Conservation (phyloP, 2,888 invertebrate species). For the Amphipoea lucens region DNA sequence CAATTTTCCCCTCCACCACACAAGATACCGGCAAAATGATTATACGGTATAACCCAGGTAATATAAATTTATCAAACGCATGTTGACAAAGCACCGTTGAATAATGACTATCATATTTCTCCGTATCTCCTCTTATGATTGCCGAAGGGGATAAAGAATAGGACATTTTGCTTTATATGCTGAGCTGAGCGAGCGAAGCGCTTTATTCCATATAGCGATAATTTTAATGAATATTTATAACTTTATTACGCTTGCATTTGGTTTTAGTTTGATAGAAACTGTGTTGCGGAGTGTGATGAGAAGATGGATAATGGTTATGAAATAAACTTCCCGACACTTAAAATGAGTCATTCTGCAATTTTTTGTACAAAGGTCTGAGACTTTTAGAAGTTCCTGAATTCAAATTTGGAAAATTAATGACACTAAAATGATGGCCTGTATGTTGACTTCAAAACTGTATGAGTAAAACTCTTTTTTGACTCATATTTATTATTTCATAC, state of each 20-base stretch:
- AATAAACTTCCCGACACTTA: neutral
- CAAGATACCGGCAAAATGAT: conserved; percentile 69
- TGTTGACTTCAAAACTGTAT: neutral
- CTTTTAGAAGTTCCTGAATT: neutral
- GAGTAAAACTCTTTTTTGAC: no score
- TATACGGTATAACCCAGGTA: conserved; percentile 77
- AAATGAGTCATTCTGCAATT: neutral
- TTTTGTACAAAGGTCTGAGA: neutral
- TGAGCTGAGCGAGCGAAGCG: conserved; percentile 69
- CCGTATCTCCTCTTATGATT: conserved; percentile 85
- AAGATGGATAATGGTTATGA: neutral
- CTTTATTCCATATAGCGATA: conserved; percentile 75
- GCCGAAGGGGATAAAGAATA: conserved; percentile 83
- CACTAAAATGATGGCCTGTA: neutral
- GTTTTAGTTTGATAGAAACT: conserved; percentile 73
- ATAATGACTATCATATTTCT: conserved; percentile 87
- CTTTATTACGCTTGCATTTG: conserved; percentile 82
- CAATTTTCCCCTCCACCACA: conserved; percentile 38
- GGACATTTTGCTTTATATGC: conserved; percentile 79
- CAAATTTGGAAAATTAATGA: neutral
- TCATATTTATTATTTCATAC: no score
- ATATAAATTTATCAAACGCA: conserved; percentile 84
- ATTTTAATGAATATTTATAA: conserved; percentile 87
- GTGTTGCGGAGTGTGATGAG: conserved; percentile 37
- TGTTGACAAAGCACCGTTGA: conserved; percentile 85